These are phyloP conservation scores for Myiozetetes cayanensis DNA, from an alignment of 2,113 vertebrate genomes.

Conservation along the genomic window DNA sequence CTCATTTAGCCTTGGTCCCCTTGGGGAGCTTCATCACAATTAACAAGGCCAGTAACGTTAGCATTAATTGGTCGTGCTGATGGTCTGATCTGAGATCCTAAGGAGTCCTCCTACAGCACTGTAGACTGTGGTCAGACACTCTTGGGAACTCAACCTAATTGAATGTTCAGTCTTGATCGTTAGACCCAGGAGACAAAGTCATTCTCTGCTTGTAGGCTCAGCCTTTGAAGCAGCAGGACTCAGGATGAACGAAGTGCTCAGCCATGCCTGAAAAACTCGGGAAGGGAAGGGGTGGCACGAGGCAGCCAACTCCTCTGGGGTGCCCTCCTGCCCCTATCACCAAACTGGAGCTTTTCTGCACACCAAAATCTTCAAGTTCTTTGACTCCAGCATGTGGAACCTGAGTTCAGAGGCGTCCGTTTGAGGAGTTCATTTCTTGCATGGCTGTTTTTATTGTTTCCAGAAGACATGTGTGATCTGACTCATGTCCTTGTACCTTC, in stretches of 20 bases:
- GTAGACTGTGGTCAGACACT: slow-evolving; percentile 4
- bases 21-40: slow-evolving; percentile 12
- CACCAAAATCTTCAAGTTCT: neutral
- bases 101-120: neutral
- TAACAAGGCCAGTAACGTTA: neutral
- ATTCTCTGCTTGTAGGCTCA: neutral
- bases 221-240: neutral
- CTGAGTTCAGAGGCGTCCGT: neutral
- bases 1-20: slow-evolving; percentile 34
- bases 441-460: neutral
- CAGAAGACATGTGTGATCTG: neutral
- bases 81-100: slow-evolving; percentile 45
- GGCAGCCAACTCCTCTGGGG: neutral
- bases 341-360: neutral
- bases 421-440: neutral
- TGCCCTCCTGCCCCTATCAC: neutral
- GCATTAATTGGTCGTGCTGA: slow-evolving; percentile 20
- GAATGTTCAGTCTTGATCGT: neutral
- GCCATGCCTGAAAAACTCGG: neutral
- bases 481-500: neutral
- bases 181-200: neutral
- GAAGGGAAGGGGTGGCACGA: fast-evolving
- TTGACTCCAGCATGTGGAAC: neutral
- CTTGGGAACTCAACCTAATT: slow-evolving; percentile 28
- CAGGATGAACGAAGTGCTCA: fast-evolving